Base-by-base conservation (phyloP, 2,797 vertebrate genomes). In the Orientallactaga sibirica region DNA sequence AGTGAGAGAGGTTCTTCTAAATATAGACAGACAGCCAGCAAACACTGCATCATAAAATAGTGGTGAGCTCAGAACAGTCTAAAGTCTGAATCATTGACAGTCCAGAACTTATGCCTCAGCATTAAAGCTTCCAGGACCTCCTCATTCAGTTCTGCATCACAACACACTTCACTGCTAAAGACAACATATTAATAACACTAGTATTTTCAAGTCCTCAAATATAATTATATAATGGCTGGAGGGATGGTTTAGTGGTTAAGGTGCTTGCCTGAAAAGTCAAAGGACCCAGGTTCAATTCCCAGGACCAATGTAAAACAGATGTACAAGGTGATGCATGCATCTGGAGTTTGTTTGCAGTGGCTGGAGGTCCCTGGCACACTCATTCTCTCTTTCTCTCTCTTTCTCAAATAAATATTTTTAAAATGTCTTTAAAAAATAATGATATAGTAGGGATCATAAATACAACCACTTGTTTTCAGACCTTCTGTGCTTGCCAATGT, bases 111-210 rank as follows among this genome's bases (percentile, higher is more conserved):
- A 81, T 88, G n/a, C 62, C n/a, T 85, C 74, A 6, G 84, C 84
- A 84, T 92, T 90, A 93, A 90, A 88, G 41, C 71, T 94, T 92
- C 70, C 37, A 43, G 41, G 41, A 58, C 67, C 73, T 68, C 37
- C 19, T 77, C 37, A 33, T 86, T 93, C 52, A 79, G 67, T 66
- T 84, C 79, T 22, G 70, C 92, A 94, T 88, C 74, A 96, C 93
- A 95, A 71, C 70, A 64, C 27, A 83, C 27, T 62, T 90, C 71
- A 91, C 11, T 52, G 25, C 29, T 91, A 79, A 88, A 92, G 48
- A 94, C 62, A 96, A 77, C 95, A 90, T 96, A 95, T 96, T 95
- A 73, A 75, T 92, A 92, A 77, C 5, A 0, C 37, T 89, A 83
- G 27, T 83, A 66, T 37, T 92, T 95, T 95, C 86, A 95, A 85